Conservation (phyloP, 2,797 vertebrate genomes). For the Pipistrellus pipistrellus region DNA sequence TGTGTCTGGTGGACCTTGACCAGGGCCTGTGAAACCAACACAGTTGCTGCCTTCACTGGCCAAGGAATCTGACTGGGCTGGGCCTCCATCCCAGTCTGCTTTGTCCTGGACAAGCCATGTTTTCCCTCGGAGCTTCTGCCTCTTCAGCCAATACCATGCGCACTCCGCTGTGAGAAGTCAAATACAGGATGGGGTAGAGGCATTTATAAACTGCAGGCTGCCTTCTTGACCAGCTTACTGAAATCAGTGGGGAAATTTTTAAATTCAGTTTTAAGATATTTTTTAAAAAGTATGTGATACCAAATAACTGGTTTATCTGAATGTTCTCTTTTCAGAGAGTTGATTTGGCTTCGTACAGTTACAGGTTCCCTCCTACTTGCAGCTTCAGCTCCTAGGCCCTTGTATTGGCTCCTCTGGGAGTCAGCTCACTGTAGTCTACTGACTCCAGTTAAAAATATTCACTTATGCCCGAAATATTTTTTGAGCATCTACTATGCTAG, state of each 20-base stretch:
- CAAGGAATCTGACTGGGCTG: rapidly evolving
- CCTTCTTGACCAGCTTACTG: neutral
- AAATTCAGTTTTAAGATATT: neutral
- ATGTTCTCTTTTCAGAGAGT: neutral
- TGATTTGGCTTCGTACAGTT: neutral
- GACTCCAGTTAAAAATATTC: slow-evolving; percentile 17
- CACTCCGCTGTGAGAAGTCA: neutral
- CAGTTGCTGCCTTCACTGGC: neutral
- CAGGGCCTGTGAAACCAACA: neutral
- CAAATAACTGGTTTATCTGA: slow-evolving; percentile 20
- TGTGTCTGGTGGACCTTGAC: neutral
- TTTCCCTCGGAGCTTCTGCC: neutral
- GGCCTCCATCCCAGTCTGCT: neutral
- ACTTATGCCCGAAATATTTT: neutral
- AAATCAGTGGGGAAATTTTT: neutral
- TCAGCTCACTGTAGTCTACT: neutral
- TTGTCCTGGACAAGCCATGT: neutral
- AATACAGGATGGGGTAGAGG: neutral
- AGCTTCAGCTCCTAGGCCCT: neutral
- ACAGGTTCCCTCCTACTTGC: neutral
- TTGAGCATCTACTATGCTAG: neutral
- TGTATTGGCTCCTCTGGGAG: neutral
- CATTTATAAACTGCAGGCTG: neutral
- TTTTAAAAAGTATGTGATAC: neutral
- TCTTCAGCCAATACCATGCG: neutral